Conservation (phyloP, 1,140 invertebrate species). For the Caenorhabditis remanei region DNA sequence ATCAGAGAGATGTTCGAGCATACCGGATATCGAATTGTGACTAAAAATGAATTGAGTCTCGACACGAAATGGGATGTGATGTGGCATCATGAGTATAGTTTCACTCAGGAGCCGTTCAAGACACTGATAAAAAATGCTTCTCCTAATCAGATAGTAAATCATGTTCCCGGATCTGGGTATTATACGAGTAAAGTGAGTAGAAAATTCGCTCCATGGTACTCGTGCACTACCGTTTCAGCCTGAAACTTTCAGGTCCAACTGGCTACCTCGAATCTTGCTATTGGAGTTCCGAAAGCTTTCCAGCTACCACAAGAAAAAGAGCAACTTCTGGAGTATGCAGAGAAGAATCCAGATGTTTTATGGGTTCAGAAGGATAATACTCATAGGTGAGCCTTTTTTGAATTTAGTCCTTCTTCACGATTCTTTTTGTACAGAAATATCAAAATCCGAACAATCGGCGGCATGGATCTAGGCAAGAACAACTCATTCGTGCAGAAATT, state of each 20-base stretch:
- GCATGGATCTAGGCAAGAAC: slow-evolving; percentile 84
- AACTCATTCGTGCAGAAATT: slow-evolving; percentile 93
- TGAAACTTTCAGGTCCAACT: slow-evolving; percentile 81
- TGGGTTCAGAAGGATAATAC: slow-evolving; percentile 94
- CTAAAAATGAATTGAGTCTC: slow-evolving; percentile 20
- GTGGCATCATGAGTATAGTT: slow-evolving; percentile 95
- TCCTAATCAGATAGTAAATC: slow-evolving; percentile 83
- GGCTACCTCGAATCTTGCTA: slow-evolving; percentile 84
- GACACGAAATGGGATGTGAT: slow-evolving; percentile 87
- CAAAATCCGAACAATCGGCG: slow-evolving; percentile 83
- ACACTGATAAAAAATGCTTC: slow-evolving; percentile 58
- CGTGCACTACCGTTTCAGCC: too few relatives aligned
- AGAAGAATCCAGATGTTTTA: slow-evolving; percentile 82
- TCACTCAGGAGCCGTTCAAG: slow-evolving; percentile 79
- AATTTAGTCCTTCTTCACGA: background rate
- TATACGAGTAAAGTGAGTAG: slow-evolving; percentile 89
- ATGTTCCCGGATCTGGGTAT: slow-evolving; percentile 93
- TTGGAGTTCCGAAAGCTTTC: slow-evolving; percentile 88
- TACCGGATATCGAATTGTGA: slow-evolving; percentile 55
- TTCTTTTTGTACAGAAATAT: slow-evolving; percentile 81
- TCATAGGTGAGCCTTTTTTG: slow-evolving; percentile 81
- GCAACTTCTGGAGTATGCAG: slow-evolving; percentile 84
- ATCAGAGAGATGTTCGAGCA: slow-evolving; percentile 58
- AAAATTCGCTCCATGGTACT: too few relatives aligned
- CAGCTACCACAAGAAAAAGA: slow-evolving; percentile 86